Percentiles rank a stretch among this genome's conserved stretches.
Conservation (phyloP, 2,888 invertebrate species). For the Limnephilus marmoratus region DNA sequence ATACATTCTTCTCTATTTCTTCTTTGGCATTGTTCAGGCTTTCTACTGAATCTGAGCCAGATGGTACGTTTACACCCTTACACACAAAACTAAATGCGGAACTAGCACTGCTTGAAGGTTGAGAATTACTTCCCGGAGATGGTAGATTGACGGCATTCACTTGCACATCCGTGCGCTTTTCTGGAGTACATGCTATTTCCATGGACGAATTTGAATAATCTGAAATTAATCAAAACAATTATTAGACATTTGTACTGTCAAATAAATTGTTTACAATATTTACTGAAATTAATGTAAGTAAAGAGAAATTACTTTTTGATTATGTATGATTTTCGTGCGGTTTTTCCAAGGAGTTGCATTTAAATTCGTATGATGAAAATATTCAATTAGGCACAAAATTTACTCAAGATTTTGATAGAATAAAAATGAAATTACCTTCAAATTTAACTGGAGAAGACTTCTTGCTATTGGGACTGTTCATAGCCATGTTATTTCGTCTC, state of each 20-base stretch:
- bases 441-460: conserved; percentile 11
- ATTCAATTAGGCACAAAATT: not conserved
- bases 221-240: conserved; percentile 19
- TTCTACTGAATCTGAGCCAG: conserved; percentile 11
- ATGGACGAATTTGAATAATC: conserved; percentile 15
- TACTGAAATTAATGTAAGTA: not conserved
- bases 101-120: not conserved
- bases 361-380: not conserved
- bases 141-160: not conserved
- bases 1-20: conserved; percentile 25
- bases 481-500: conserved; percentile 16
- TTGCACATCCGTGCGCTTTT: not conserved
- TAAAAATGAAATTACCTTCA: conserved; percentile 25
- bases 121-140: not conserved
- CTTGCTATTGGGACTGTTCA: conserved; percentile 10
- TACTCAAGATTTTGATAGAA: not conserved
- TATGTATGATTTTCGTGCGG: not conserved
- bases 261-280: not conserved
- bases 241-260: not conserved
- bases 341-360: not conserved
- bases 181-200: not conserved
- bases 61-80: conserved; percentile 10
- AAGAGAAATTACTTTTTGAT: not conserved
- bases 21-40: conserved; percentile 7
- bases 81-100: conserved; percentile 9